A percentile compares a stretch with the other conserved stretches of the same genome.
phyloP scores from a whole-genome alignment of 2,888 invertebrate genomes.

The Mantis religiosa region DNA sequence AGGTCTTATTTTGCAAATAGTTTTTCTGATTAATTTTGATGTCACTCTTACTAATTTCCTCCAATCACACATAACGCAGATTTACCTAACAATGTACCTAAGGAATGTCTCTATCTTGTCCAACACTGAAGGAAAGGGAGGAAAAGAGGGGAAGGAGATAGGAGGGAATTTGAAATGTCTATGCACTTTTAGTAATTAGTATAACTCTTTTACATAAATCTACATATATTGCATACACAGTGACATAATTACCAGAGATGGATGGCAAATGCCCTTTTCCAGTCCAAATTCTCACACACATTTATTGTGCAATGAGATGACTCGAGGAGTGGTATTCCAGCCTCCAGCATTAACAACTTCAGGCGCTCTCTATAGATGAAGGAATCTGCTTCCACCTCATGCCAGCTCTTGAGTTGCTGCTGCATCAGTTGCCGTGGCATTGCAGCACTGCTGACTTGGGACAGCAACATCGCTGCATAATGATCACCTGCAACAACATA shows the following conservation, averaged over 20 bases:
- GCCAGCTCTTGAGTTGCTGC: conserved; percentile 75
- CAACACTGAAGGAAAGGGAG: no score
- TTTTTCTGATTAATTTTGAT: no score
- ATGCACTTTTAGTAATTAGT: no score
- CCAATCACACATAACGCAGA: no score
- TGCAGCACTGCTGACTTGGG: conserved; percentile 58
- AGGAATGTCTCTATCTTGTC: no score
- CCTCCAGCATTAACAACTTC: conserved; percentile 65
- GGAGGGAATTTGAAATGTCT: no score
- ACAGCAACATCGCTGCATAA: conserved; percentile 37
- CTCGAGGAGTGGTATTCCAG: conserved; percentile 55
- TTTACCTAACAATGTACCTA: no score
- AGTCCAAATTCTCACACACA: conserved; percentile 67
- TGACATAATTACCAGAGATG: conserved; percentile 43
- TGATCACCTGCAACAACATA: conserved; percentile 35
- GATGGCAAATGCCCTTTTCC: conserved; percentile 76
- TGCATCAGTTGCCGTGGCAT: conserved; percentile 58
- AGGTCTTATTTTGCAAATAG: no score
- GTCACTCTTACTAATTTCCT: no score
- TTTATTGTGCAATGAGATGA: conserved; percentile 55
- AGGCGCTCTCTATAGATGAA: conserved; percentile 59
- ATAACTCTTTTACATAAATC: no score
- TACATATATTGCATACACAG: not conserved
- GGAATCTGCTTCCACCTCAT: conserved; percentile 63
- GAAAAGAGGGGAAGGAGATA: no score